Evolutionary conservation across 64 coral and sea anemone genomes (phyloP).

Genomic region (Porites australiensis): DNA sequence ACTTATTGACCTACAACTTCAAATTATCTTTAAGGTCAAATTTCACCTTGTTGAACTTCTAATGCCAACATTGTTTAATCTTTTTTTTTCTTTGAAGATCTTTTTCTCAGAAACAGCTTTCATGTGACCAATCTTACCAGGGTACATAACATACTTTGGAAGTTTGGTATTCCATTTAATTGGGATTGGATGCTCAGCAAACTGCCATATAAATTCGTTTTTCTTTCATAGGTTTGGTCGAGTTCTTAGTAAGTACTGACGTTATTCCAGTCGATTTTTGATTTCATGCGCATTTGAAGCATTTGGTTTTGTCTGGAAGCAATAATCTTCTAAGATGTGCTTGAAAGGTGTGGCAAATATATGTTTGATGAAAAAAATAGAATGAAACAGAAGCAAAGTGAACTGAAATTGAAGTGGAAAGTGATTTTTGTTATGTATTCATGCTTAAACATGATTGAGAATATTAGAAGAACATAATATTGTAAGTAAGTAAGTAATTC

Average conservation of each 20-base stretch:
- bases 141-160: background rate
- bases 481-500: no score
- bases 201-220: no score
- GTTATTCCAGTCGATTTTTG: no score
- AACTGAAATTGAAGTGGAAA: background rate
- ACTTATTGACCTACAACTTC: no score
- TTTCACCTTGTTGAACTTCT: background rate
- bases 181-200: no score
- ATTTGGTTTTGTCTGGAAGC: background rate
- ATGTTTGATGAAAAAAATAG: background rate
- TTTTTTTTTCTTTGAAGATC: background rate
- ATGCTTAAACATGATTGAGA: no score
- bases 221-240: no score
- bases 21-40: background rate
- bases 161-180: background rate
- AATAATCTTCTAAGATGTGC: background rate
- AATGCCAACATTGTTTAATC: background rate
- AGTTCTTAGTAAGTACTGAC: no score
- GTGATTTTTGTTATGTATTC: no score
- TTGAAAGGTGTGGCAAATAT: background rate
- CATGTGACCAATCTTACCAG: background rate
- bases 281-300: no score
- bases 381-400: background rate
- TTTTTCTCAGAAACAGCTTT: background rate
- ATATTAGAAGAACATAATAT: no score